phyloP scores from a whole-genome alignment of 1,140 invertebrate genomes.

The Drosophila oshimai region DNA sequence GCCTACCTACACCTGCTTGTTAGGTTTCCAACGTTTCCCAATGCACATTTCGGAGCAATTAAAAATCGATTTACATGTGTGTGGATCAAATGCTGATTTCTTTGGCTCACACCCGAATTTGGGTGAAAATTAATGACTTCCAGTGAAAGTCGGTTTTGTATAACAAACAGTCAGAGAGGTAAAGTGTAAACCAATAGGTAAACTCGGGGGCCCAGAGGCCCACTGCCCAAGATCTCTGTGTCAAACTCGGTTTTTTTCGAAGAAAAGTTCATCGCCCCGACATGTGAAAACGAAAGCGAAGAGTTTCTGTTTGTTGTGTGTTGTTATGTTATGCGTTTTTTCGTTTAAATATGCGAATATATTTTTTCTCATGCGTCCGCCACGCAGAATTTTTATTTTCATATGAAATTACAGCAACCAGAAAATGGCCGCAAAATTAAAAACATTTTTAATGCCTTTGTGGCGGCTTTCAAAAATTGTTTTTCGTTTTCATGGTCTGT shows the following conservation, averaged over 20 bases:
- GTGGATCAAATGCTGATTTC: constrained; percentile 34
- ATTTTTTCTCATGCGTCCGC: constrained; percentile 13
- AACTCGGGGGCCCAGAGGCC: constrained; percentile 7
- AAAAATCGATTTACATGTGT: constrained; percentile 72
- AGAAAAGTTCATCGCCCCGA: constrained; percentile 53
- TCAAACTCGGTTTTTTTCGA: constrained; percentile 41
- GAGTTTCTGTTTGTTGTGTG: constrained; percentile 39
- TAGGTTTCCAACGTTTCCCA: constrained; percentile 9
- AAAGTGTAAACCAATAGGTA: constrained; percentile 50
- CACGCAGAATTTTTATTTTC: constrained; percentile 52
- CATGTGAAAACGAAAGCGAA: constrained; percentile 68
- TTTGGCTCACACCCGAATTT: constrained; percentile 29
- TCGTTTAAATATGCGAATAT: constrained; percentile 43
- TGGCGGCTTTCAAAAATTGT: constrained; percentile 32
- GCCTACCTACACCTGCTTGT: constrained; percentile 49
- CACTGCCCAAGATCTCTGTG: constrained; percentile 40
- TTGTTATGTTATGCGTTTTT: constrained; percentile 8
- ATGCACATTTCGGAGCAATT: constrained; percentile 54
- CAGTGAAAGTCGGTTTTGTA: constrained; percentile 69
- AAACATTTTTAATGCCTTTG: constrained; percentile 27
- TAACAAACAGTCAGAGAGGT: constrained; percentile 32
- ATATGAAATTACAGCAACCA: constrained; percentile 28
- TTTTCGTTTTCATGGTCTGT: constrained; percentile 43
- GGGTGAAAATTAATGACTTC: constrained; percentile 70
- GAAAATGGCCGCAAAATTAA: constrained; percentile 16